phyloP scores from a whole-genome alignment of 2,113 vertebrate species.

The Xenopus borealis region DNA sequence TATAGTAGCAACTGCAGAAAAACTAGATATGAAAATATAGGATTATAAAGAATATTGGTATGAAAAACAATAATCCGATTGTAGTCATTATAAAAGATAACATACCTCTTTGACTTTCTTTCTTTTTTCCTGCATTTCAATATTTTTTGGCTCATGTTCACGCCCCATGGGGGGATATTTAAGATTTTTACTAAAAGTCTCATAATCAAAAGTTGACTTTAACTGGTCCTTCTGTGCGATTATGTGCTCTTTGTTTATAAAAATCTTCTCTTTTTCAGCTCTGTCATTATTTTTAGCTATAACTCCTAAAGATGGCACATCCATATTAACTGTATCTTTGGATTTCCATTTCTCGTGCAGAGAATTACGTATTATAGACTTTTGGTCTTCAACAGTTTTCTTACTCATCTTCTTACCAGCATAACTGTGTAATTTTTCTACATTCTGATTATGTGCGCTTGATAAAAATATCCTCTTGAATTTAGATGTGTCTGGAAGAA shows the following conservation, averaged over 20 bases:
- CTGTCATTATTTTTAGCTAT: slow-evolving; percentile 22
- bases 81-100: no score
- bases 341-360: slow-evolving; percentile 31
- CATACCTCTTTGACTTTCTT: slow-evolving; percentile 91
- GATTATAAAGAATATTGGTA: no score
- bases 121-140: slow-evolving; percentile 67
- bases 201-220: slow-evolving; percentile 65
- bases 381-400: slow-evolving; percentile 44
- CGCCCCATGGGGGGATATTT: slow-evolving; percentile 75
- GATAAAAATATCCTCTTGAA: slow-evolving; percentile 87
- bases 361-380: slow-evolving; percentile 40
- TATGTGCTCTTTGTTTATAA: slow-evolving; percentile 56
- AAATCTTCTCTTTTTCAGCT: slow-evolving; percentile 36
- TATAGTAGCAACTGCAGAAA: no score
- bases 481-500: slow-evolving; percentile 86
- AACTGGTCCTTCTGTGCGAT: slow-evolving; percentile 39
- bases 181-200: slow-evolving; percentile 71
- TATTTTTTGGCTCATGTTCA: slow-evolving; percentile 58
- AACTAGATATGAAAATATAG: no score
- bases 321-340: slow-evolving; percentile 26
- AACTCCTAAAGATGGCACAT: slow-evolving; percentile 17
- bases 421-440: slow-evolving; percentile 34
- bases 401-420: slow-evolving; percentile 62
- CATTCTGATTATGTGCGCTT: slow-evolving; percentile 44
- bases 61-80: no score